Evolutionary conservation across 2,797 vertebrate species (phyloP).

Genomic region (Aeoliscus strigatus): DNA sequence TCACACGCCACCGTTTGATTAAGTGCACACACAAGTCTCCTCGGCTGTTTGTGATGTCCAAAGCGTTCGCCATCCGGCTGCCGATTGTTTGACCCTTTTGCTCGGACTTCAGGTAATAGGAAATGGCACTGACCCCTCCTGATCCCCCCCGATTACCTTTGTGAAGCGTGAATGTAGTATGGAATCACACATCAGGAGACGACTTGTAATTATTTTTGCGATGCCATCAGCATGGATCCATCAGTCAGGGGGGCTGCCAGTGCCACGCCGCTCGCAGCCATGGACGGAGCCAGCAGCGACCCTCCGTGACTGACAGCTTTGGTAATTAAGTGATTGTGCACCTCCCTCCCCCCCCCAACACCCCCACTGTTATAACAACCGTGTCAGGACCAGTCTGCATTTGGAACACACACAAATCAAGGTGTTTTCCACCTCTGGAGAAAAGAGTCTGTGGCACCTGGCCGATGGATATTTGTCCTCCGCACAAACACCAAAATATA

Average conservation of each 20-base stretch:
- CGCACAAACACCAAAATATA: too few relatives aligned
- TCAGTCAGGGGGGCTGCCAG: conserved; percentile 82
- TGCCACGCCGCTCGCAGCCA: conserved; percentile 85
- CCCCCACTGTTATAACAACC: conserved; percentile 92
- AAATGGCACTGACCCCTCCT: conserved; percentile 94
- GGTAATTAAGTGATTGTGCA: conserved; percentile 98
- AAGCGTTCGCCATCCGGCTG: too few relatives aligned
- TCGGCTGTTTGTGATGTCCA: too few relatives aligned
- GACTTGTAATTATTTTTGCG: conserved; percentile 93
- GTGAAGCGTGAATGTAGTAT: conserved; percentile 89
- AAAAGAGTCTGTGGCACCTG: conserved; percentile 49
- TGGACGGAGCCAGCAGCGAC: conserved; percentile 77
- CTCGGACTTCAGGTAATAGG: conserved; percentile 88
- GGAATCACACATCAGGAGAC: conserved; percentile 95
- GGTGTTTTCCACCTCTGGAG: conserved; percentile 84
- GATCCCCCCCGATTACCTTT: conserved; percentile 90
- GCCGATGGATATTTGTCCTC: too few relatives aligned
- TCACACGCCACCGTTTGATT: too few relatives aligned
- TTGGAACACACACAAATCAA: conserved; percentile 88
- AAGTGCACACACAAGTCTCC: too few relatives aligned
- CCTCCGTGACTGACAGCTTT: conserved; percentile 92
- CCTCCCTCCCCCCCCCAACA: too few relatives aligned
- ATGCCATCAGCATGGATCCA: conserved; percentile 96
- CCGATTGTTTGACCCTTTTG: conserved; percentile 76
- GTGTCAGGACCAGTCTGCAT: conserved; percentile 91